Evolutionary conservation across 2,797 vertebrate species (phyloP).

Genomic region (Manis pentadactyla): DNA sequence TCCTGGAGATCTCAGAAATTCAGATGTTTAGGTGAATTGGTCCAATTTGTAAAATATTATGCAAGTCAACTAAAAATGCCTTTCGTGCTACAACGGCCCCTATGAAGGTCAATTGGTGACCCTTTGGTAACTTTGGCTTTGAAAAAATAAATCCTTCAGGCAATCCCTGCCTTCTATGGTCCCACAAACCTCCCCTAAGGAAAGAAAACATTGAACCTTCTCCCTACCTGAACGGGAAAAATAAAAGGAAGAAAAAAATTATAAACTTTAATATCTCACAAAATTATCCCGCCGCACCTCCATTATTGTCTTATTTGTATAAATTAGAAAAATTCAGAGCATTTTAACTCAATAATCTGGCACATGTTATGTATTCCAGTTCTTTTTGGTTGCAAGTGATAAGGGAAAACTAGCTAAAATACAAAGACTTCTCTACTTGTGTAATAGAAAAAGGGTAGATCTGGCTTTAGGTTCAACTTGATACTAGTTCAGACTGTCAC

Average conservation of each 20-base stretch:
- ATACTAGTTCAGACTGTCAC: background rate
- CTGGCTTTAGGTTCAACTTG: background rate
- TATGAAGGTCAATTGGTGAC: background rate
- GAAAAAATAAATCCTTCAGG: background rate
- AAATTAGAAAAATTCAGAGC: background rate
- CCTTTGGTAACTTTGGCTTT: background rate
- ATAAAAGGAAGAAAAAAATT: background rate
- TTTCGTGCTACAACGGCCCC: background rate
- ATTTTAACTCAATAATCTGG: background rate
- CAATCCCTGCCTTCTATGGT: background rate
- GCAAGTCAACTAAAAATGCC: background rate
- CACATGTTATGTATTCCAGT: background rate
- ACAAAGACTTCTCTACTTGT: background rate
- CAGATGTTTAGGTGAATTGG: background rate
- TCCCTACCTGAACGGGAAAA: background rate
- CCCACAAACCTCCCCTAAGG: background rate
- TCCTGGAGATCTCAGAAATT: background rate
- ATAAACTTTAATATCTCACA: background rate
- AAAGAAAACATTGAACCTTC: background rate
- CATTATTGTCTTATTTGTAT: background rate
- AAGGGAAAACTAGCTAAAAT: background rate
- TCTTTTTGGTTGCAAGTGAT: background rate
- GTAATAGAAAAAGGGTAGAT: background rate
- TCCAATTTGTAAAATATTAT: background rate
- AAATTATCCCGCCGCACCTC: background rate